These are phyloP conservation scores for Chaetophractus vellerosus DNA, from an alignment of 2,797 vertebrate genomes.

Conservation along the genomic window DNA sequence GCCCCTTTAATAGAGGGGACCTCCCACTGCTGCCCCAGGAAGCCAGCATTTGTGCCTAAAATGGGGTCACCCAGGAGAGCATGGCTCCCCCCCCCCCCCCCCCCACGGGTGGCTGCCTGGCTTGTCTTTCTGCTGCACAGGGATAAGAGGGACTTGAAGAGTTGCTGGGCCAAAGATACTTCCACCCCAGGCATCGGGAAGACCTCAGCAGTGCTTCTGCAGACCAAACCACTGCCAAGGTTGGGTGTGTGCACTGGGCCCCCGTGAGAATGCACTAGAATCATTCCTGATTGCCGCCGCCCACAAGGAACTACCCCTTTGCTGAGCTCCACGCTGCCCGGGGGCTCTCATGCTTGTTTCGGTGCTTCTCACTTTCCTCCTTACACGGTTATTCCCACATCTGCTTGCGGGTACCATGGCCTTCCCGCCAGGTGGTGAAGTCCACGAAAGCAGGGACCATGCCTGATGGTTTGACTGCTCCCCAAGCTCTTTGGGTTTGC, in stretches of 20 bases:
- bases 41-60: constrained; percentile 70
- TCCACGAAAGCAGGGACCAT: neutral
- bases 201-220: neutral
- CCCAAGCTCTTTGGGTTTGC: neutral
- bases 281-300: neutral
- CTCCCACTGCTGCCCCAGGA: neutral
- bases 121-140: constrained; percentile 8
- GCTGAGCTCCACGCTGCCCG: neutral
- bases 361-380: neutral
- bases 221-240: neutral
- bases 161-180: neutral
- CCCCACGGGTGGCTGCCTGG: neutral
- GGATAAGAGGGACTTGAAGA: neutral
- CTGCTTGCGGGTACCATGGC: neutral
- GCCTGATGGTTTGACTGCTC: neutral
- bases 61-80: neutral
- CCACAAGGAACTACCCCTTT: fast-evolving
- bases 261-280: neutral
- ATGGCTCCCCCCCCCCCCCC: neutral
- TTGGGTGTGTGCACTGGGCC: no score
- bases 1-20: neutral
- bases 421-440: neutral
- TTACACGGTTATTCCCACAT: neutral
- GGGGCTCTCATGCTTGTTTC: neutral
- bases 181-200: neutral